Base-by-base conservation (phyloP, 1,140 invertebrate genomes). In the Sitophilus oryzae region DNA sequence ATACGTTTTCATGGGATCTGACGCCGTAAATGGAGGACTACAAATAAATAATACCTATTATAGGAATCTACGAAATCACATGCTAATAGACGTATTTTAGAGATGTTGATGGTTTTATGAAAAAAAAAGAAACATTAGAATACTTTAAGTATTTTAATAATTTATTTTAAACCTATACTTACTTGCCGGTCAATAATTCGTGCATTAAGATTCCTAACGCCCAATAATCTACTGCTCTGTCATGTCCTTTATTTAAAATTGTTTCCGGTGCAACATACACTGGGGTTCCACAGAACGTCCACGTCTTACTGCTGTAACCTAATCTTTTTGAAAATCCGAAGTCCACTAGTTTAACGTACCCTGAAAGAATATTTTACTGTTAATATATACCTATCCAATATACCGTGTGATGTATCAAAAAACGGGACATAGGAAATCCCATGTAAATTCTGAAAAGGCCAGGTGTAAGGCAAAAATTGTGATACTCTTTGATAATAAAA, bases 211-310 rank as follows among this genome's bases (percentile, higher is more conserved):
- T 84, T 10, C 88, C 89, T 23, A 91, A 64, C 0, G 88, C 84
- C 89, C 89, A 91, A 68, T 85, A 89, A 73, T 91, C 88, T 0
- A 84, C 86, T 8, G 85, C 80, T 15, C 85, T 79, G 65, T 85
- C 83, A 64, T 88, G 85, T 10, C 85, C 85, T 66, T 84, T 72
- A 69, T 80, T 87, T 10, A 86, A 65, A 61, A 88, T 89, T 20
- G 86, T 82, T 73, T 87, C 86, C 0, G 86, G 86, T 0, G 85
- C 82, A 30, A 87, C 82, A 66, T 85, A 85, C 55, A 77, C 77
- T 0, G 83, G 83, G 3, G 85, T 93, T n/a, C 91, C 91, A 72
- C 88, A 89, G 65, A 93, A 93, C 0, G 89, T 93, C 84, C 86
- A 91, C 0, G 91, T 93, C 69, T 91, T 91, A 25, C 68, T 73